phyloP scores from a whole-genome alignment of 2,113 vertebrate species.

The rat (Rattus norvegicus) region DNA sequence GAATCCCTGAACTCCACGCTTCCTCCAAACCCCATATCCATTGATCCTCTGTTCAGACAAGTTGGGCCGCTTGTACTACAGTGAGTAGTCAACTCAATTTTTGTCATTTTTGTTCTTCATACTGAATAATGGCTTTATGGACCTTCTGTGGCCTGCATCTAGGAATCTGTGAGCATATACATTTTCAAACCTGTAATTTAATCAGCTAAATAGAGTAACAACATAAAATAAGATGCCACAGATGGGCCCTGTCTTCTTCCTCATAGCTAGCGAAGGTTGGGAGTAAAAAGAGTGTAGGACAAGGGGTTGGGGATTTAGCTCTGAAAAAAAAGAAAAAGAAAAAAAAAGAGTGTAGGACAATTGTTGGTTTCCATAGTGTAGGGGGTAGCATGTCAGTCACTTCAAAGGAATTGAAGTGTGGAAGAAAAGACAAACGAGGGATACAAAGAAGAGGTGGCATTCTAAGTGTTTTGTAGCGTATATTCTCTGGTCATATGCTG shows the following conservation, averaged over 20 bases:
- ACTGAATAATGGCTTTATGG: background rate
- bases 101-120: background rate
- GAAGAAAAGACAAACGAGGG: background rate
- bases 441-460: background rate
- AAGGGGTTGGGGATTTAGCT: too few relatives aligned
- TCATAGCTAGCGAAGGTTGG: background rate
- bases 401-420: background rate
- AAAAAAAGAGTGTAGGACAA: background rate
- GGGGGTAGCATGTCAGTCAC: background rate
- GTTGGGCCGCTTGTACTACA: background rate
- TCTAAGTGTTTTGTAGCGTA: background rate
- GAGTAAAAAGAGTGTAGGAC: background rate
- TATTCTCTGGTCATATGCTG: background rate
- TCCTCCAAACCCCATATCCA: background rate
- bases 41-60: background rate
- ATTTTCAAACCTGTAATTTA: background rate
- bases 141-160: background rate
- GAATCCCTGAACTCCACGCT: background rate
- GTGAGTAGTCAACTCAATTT: background rate
- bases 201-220: background rate
- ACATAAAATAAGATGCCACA: background rate
- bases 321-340: too few relatives aligned
- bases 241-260: background rate
- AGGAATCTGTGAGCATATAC: background rate
- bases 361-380: background rate